A percentile compares a stretch with the other conserved stretches of the same genome.
These are phyloP conservation scores for Toxostoma redivivum DNA, from an alignment of 2,113 vertebrate genomes.

Conservation along the genomic window DNA sequence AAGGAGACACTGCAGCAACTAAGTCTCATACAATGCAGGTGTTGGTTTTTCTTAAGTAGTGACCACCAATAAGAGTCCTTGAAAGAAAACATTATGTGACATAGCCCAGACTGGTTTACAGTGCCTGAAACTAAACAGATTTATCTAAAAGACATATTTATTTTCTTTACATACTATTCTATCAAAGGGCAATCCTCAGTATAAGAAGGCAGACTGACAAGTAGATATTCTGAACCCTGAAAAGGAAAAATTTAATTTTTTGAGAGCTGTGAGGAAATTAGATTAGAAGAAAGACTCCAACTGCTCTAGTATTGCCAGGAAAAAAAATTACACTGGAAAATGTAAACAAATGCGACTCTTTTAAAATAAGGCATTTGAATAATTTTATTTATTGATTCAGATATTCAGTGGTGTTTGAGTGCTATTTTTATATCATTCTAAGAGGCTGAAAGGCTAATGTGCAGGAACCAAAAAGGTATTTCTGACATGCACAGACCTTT, in stretches of 20 bases:
- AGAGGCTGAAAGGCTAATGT: background rate
- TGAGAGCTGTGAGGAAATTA: background rate
- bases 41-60: background rate
- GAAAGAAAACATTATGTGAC: background rate
- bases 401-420: background rate
- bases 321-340: background rate
- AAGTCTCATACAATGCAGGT: background rate
- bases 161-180: background rate
- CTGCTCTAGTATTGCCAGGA: background rate
- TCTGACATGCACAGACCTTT: background rate
- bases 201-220: background rate
- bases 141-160: background rate
- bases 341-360: background rate
- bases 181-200: background rate
- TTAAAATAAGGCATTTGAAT: background rate
- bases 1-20: background rate
- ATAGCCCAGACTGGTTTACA: background rate
- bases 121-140: background rate
- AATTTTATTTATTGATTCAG: background rate
- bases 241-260: background rate
- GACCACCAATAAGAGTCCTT: background rate
- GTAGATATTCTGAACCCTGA: background rate
- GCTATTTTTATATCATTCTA: background rate
- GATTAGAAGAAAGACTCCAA: background rate
- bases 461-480: background rate